A percentile compares a stretch with the other conserved stretches of the same genome.
phyloP scores from a whole-genome alignment of 2,113 vertebrate species.

The Entelurus aequoreus region DNA sequence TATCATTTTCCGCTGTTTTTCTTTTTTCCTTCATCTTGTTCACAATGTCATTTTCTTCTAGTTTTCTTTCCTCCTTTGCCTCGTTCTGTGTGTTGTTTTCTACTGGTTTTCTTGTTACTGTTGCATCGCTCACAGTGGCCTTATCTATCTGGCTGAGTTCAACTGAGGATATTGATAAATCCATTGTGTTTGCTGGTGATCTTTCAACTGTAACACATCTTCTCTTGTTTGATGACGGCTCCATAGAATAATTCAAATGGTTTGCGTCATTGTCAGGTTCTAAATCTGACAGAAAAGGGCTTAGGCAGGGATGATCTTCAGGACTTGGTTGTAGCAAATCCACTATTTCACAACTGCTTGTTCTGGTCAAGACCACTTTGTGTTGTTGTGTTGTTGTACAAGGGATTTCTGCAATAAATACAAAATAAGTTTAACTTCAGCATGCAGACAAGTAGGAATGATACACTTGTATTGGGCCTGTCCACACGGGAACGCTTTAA shows the following conservation, averaged over 20 bases:
- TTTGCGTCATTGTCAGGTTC: neutral
- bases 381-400: no score
- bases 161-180: neutral
- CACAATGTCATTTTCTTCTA: neutral
- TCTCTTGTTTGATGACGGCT: neutral
- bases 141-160: neutral
- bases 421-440: neutral
- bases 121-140: neutral
- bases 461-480: neutral
- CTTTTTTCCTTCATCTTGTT: neutral
- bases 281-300: neutral
- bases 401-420: constrained; percentile 22
- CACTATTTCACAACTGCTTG: neutral
- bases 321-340: neutral
- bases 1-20: neutral
- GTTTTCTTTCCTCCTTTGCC: neutral
- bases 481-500: no score
- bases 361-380: neutral
- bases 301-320: neutral
- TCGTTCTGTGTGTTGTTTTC: neutral
- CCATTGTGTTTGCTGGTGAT: neutral
- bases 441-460: neutral
- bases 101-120: neutral
- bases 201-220: neutral
- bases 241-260: neutral